phyloP scores from a whole-genome alignment of 2,113 vertebrate species.

The Poeciliopsis retropinna region DNA sequence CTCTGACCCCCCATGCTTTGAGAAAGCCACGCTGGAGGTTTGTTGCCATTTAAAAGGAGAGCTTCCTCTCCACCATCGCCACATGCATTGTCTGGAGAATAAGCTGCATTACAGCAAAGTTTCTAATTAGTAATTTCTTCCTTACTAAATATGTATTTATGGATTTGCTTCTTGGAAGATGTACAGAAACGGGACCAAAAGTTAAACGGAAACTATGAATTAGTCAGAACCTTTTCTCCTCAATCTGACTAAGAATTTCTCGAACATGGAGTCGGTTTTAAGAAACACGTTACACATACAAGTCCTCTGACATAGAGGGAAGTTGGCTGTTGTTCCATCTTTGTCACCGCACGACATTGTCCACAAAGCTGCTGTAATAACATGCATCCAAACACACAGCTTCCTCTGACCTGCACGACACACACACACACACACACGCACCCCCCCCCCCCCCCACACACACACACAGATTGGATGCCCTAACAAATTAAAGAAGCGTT shows the following conservation, averaged over 20 bases:
- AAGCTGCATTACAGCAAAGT: no score
- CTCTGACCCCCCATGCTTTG: no score
- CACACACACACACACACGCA: slow-evolving; percentile 31
- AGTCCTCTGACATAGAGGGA: not conserved
- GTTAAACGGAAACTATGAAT: no score
- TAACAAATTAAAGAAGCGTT: slow-evolving; percentile 58
- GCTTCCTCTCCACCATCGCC: no score
- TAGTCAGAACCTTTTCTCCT: not conserved
- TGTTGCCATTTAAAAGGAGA: no score
- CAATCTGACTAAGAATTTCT: not conserved
- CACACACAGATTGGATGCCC: slow-evolving; percentile 29
- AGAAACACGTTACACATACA: not conserved
- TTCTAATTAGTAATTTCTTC: no score
- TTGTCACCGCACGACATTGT: slow-evolving; percentile 49
- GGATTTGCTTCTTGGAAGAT: not conserved
- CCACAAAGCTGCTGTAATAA: slow-evolving; percentile 42
- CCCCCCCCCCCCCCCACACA: slow-evolving; percentile 33
- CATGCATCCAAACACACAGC: slow-evolving; percentile 55
- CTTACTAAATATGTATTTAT: no score
- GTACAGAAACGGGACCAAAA: not conserved
- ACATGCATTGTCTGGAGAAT: no score
- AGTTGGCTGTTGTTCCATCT: slow-evolving; percentile 17
- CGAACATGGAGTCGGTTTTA: not conserved
- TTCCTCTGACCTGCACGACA: slow-evolving; percentile 52
- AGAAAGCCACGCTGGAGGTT: no score